Evolutionary conservation across 2,113 vertebrate species (phyloP).

Genomic region (Amphiprion ocellaris): DNA sequence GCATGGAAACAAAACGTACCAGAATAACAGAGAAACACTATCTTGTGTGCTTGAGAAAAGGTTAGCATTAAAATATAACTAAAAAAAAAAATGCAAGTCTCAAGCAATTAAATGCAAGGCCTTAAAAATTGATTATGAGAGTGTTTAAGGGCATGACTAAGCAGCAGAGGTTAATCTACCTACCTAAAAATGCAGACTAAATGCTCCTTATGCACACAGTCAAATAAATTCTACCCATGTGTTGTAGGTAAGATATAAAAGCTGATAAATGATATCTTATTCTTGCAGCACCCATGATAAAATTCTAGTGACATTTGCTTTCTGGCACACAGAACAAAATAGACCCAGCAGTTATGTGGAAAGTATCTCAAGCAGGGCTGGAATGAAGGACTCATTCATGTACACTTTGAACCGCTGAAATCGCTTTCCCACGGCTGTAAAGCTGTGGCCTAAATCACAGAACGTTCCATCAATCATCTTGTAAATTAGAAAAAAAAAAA

Average conservation of each 20-base stretch:
- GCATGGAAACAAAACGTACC: neutral
- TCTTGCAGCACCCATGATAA: neutral
- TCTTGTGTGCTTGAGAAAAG: neutral
- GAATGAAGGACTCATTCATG: conserved; percentile 35
- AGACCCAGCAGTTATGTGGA: conserved; percentile 11
- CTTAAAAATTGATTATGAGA: neutral
- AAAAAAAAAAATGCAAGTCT: neutral
- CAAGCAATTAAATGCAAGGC: no score
- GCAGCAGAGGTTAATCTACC: no score
- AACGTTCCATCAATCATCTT: conserved; percentile 52
- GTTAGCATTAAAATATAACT: neutral
- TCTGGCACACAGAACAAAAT: conserved; percentile 30
- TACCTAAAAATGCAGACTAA: no score
- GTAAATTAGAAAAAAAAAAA: conserved; percentile 41
- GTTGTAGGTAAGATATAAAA: neutral
- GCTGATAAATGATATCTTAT: neutral
- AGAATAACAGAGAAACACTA: neutral
- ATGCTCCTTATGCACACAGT: neutral
- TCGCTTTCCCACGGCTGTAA: conserved; percentile 33
- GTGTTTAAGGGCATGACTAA: neutral
- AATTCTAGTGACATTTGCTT: conserved; percentile 29
- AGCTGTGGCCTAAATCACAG: conserved; percentile 29
- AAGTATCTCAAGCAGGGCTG: conserved; percentile 23
- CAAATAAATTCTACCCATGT: neutral
- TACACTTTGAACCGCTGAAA: conserved; percentile 21